phyloP scores from a whole-genome alignment of 2,888 invertebrate species.

The Erebia aethiops region DNA sequence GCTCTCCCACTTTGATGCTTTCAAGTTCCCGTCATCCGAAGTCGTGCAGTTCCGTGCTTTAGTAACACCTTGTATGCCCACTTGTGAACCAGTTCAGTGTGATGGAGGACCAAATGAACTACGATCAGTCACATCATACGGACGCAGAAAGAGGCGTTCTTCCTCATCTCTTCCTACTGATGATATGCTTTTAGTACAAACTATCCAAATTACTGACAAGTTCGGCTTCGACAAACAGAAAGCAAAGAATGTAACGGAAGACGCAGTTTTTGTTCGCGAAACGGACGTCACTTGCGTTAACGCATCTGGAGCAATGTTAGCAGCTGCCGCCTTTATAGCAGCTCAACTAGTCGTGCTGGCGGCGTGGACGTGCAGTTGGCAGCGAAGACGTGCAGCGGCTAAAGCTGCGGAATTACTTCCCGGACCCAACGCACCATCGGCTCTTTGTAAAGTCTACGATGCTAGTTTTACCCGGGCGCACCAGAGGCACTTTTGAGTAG shows the following conservation, averaged over 20 bases:
- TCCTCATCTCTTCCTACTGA: conserved; percentile 84
- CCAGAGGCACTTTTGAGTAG: conserved; percentile 79
- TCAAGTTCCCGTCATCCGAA: conserved; percentile 97
- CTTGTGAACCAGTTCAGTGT: conserved; percentile 95
- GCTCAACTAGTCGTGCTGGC: conserved; percentile 94
- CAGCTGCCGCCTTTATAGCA: conserved; percentile 92
- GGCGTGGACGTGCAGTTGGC: conserved; percentile 95
- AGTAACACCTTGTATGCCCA: conserved; percentile 96
- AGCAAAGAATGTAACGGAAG: conserved; percentile 85
- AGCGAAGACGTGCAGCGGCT: conserved; percentile 87
- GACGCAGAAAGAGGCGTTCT: conserved; percentile 90
- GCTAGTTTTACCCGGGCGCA: conserved; percentile 91
- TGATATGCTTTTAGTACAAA: conserved; percentile 93
- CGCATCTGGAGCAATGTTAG: conserved; percentile 91
- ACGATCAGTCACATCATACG: conserved; percentile 91
- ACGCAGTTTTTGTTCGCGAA: conserved; percentile 88
- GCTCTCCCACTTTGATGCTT: conserved; percentile 96
- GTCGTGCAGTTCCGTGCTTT: conserved; percentile 97
- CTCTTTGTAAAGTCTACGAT: conserved; percentile 94
- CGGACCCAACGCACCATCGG: conserved; percentile 81
- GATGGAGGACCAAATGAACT: conserved; percentile 93
- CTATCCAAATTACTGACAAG: conserved; percentile 96
- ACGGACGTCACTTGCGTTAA: conserved; percentile 87
- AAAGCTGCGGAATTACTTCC: conserved; percentile 87
- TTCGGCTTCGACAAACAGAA: conserved; percentile 91